phyloP scores from a whole-genome alignment of 2,113 vertebrate genomes.

The Microtus montanus region DNA sequence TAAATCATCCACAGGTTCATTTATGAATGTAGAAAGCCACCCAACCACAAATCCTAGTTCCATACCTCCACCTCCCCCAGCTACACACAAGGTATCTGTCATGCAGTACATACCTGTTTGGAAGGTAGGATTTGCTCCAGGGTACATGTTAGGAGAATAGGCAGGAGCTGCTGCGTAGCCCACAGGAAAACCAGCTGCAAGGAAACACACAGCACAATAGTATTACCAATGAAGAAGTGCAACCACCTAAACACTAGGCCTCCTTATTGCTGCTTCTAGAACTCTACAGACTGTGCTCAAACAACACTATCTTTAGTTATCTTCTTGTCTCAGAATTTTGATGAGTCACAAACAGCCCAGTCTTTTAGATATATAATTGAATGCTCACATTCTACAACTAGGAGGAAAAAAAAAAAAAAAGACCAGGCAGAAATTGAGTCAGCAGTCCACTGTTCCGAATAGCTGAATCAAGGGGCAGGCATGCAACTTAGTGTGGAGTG shows the following conservation, averaged over 20 bases:
- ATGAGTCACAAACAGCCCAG: neutral
- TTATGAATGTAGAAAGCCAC: neutral
- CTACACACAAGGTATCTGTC: neutral
- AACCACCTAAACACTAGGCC: neutral
- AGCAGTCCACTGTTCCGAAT: neutral
- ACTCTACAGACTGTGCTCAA: neutral
- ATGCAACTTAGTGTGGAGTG: neutral
- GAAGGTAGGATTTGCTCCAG: slow-evolving; percentile 95
- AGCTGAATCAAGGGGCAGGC: neutral
- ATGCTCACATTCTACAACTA: neutral
- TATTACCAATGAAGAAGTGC: slow-evolving; percentile 54
- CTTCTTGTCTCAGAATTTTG: neutral
- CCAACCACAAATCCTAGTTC: slow-evolving; percentile 20
- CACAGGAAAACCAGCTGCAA: slow-evolving; percentile 94
- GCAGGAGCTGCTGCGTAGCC: slow-evolving; percentile 95
- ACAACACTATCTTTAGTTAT: neutral
- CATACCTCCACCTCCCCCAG: neutral
- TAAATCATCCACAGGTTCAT: neutral
- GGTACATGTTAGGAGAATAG: slow-evolving; percentile 94
- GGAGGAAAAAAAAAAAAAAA: neutral
- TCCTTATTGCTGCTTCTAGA: neutral
- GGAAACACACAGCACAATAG: slow-evolving; percentile 53
- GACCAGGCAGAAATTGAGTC: neutral
- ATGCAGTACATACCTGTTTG: slow-evolving; percentile 88
- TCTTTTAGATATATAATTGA: neutral